Base-by-base conservation (phyloP, 2,888 invertebrate genomes). In the Cotesia congregata region DNA sequence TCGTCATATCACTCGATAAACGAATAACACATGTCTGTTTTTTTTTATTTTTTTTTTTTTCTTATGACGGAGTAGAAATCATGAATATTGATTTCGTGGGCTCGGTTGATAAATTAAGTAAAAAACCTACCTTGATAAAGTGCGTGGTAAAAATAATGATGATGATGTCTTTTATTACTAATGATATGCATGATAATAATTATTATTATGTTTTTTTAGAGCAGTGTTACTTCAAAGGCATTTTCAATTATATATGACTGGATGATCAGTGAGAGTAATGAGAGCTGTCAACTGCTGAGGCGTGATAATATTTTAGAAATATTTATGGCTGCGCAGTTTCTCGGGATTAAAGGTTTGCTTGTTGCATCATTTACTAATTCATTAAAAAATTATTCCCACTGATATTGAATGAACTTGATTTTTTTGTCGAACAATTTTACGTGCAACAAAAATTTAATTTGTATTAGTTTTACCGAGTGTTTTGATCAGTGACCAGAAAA, bases 181-280 rank as follows among this genome's bases (percentile, higher is more conserved):
- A 62, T 17, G 62, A 6, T 62, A 62, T 62, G 15, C 17, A 6
- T 62, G 62, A 73, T 69, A 2, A 12, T 77, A 81, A 77, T 81
- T 68, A 80, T 82, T 82, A 50, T 50, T 12, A 6, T 50, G 12
- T 50, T 50, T 50, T 50, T 84, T 20, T 83, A 89, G 88, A 87
- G 84, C 79, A 87, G 79, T 75, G 90, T 90, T 50, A 91, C 90
- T 75, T 90, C 91, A 6, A 87, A 87, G 79, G 92, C 95, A 0
- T 95, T 95, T 85, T 92, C 92, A 70, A 92, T 93, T 79, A 93
- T 95, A 73, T 96, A 95, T 88, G 94, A 95, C 82, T 96, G 95
- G 95, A 95, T 95, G 95, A 92, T 95, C 82, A 92, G 91, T 77
- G 89, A 90, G 38, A 93, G 92, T 6, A 91, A 90, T 75, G 93